Evolutionary conservation across 2,888 invertebrate species (phyloP), one percentile per base, ranked within the genome.

Genomic region (Amphimallon solstitiale): DNA sequence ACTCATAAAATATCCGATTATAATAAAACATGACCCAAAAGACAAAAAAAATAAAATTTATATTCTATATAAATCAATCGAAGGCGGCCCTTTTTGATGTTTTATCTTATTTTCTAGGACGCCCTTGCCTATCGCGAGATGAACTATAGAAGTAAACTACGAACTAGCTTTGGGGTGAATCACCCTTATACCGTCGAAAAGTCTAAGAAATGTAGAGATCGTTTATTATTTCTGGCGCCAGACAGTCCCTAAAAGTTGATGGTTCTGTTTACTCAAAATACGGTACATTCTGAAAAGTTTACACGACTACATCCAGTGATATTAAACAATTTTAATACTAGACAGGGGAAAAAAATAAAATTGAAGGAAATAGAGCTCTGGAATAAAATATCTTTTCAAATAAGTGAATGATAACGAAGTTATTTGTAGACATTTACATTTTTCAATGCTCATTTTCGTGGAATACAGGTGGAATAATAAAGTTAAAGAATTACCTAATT

Each of bases 221-320:
- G 54, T 65, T 65, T 65, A 65, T 65, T 65, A 61, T 65, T 43
- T 52, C 19, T 14, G 65, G 65, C 60, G 65, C 65, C 65, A 65
- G 65, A 60, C 59, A 51, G 63, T 38, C 60, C 48, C 46, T 65
- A 60, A 65, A 65, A 65, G 40, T 65, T 65, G 60, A 65, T 56
- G 40, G 56, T 49, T 56, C 51, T 65, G 65, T 65, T 65, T 65
- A 60, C 65, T 61, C 48, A 61, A 61, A 61, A 61, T 23, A 21
- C 6, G n/a, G 54, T 19, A 19, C 21, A 54, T 54, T n/a, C 21
- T 40, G 54, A 54, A 40, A 54, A 54, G 38, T 54, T 34, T 29
- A 51, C 49, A 34, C 34, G 34, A 14, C 29, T 29, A 29, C 5
- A 29, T 2, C 29, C 29, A 29, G 5, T 29, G 6, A 29, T 29